Evolutionary conservation across 2,888 invertebrate genomes (phyloP), one percentile per base, ranked within the genome.

Genomic region (Cerastis rubricosa): DNA sequence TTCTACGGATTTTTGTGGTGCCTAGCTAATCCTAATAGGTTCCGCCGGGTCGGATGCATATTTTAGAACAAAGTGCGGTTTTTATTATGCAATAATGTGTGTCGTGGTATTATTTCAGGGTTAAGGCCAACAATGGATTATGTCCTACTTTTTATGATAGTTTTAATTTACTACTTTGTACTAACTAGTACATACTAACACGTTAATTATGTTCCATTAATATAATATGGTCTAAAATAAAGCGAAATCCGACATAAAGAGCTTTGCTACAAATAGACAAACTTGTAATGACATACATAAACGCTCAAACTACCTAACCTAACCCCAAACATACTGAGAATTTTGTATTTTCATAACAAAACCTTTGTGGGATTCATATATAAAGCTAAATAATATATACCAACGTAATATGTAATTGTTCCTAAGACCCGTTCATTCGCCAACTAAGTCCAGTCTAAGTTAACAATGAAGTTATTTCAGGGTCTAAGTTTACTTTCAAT

Each of bases 391-490:
- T 22, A 59, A 65, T 81, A 19, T 81, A 19, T 77, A 45, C 19
- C 11, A 29, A 63, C 51, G 54, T 59, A 49, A 51, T 47, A 45
- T 25, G 17, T 81, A 85, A 74, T 69, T 76, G 59, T 72, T 65
- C 35, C 49, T 63, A 80, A 68, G 59, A 71, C 29, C 59, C 35
- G 54, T 59, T 40, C 45, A 59, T 49, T 68, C 54, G 19, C 49
- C 49, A 11, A 59, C 19, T 57, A 63, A 72, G 61, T 68, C 57
- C 59, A 43, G 51, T 65, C 65, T 63, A 70, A 85, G 75, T 85
- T 76, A 76, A 84, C 83, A 83, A 84, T 76, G 49, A 65, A 83
- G 74, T 76, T 85, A 72, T 85, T 82, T 79, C 64, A 84, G 83
- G 71, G 67, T 61, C 64, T 70, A 66, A 59, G 86, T 83, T 79